Percentiles rank a stretch among this genome's conserved stretches.
Conservation (phyloP, 1,140 invertebrate species). For the Drosophila neocordata region DNA sequence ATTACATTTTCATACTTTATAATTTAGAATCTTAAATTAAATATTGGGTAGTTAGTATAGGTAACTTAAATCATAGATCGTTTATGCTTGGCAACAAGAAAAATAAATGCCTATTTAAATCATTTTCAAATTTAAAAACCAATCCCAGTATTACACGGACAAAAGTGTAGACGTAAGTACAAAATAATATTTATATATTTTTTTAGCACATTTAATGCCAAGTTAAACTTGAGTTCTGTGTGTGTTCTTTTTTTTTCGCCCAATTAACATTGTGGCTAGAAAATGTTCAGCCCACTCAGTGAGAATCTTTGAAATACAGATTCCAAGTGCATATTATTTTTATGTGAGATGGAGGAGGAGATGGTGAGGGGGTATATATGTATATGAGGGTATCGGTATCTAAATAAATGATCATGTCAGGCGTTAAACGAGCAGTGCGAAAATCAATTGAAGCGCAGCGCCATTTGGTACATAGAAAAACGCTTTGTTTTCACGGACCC, state of each 20-base stretch:
- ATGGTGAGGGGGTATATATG: slow-evolving; percentile 6
- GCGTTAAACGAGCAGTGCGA: slow-evolving; percentile 54
- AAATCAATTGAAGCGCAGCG: slow-evolving; percentile 69
- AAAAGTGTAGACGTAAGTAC: neutral
- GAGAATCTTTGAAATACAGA: neutral
- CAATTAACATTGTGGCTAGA: slow-evolving; percentile 66
- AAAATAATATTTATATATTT: neutral
- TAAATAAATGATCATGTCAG: slow-evolving; percentile 70
- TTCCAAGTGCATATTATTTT: neutral
- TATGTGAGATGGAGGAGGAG: neutral
- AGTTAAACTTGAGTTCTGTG: slow-evolving; percentile 50
- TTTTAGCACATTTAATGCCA: slow-evolving; percentile 67
- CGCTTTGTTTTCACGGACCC: slow-evolving; percentile 63
- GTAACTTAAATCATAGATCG: no score
- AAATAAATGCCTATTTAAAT: no score
- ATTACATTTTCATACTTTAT: no score
- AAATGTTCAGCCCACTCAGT: slow-evolving; percentile 36
- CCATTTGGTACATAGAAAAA: slow-evolving; percentile 59
- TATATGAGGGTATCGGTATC: slow-evolving; percentile 37
- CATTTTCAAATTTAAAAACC: neutral
- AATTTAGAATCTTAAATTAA: no score
- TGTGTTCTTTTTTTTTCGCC: slow-evolving; percentile 30
- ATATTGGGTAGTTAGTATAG: no score
- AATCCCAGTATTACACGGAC: neutral
- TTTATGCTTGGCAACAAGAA: no score